Base-by-base conservation (phyloP, 2,888 invertebrate species). In the Stenoptilia bipunctidactyla region DNA sequence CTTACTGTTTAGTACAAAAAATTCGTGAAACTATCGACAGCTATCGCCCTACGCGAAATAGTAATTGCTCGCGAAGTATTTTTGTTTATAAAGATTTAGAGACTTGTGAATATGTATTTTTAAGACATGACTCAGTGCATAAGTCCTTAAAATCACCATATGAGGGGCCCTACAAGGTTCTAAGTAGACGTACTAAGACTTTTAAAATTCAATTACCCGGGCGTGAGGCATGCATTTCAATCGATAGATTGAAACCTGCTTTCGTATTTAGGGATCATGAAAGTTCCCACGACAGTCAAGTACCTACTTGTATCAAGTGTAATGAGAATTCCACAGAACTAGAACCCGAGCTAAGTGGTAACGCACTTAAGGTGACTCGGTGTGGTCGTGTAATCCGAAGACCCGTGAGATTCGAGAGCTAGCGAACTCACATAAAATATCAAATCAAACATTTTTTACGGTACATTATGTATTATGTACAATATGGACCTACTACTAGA, bases 131-230 rank as follows among this genome's bases (percentile, higher is more conserved):
- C 20, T 14, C 44, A 1, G 40, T 49, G 3, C 20, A 41, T 15
- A 34, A 35, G 13, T 34, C 45, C 1, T 27, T 49, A 1, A 27
- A 44, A 27, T 38, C 45, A 10, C 47, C 49, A 1, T 46, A 46
- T 13, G 42, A 46, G 1, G 47, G 47, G 4, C 47, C 49, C 13
- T 42, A 15, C n/a, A 14, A 15, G 5, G 46, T 46, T 2, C 6
- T 46, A 13, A 33, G 36, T 1, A 34, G 41, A 9, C 13, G 12
- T 3, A 5, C n/a, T 4, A 46, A 46, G 27, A 30, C 36, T 20
- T 43, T 40, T 20, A 20, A 20, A 20, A 20, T 20, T 20, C 20
- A 20, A 8, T 20, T 20, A 20, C 20, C 37, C 1, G 27, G 20
- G 5, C n/a, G 45, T 6, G 15, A 27, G 3, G 27, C 36, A 3